Percentiles rank a stretch among this genome's conserved stretches.
phyloP scores from a whole-genome alignment of 2,797 vertebrate species.

The Cossypha dichroa region DNA sequence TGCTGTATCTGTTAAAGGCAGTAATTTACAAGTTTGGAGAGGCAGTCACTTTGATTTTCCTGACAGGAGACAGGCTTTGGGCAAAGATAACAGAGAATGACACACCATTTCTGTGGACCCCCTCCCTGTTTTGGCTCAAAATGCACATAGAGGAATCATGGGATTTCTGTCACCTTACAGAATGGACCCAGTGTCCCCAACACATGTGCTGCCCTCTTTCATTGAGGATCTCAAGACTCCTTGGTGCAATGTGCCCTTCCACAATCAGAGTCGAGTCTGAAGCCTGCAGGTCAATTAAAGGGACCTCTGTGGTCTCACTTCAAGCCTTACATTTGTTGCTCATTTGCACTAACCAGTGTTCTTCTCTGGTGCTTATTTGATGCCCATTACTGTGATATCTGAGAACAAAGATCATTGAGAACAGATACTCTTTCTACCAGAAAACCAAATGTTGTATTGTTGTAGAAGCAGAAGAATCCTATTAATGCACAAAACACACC shows the following conservation, averaged over 20 bases:
- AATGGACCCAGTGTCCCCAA: background rate
- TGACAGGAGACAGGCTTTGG: background rate
- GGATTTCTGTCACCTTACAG: background rate
- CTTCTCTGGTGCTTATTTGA: conserved; percentile 40
- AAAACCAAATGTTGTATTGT: background rate
- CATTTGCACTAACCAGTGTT: conserved; percentile 22
- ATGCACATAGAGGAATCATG: background rate
- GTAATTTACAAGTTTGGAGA: background rate
- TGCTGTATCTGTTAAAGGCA: background rate
- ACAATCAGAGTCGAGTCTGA: background rate
- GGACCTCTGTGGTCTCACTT: background rate
- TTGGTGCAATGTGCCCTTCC: background rate
- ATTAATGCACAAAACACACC: conserved; percentile 15
- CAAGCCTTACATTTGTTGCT: conserved; percentile 51
- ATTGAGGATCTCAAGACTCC: background rate
- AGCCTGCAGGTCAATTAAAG: background rate
- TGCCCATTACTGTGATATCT: conserved; percentile 39
- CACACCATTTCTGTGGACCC: accelerated
- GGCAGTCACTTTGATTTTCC: background rate
- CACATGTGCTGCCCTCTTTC: background rate
- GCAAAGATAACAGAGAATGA: background rate
- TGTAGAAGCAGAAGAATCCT: conserved; percentile 42
- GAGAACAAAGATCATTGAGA: conserved; percentile 52
- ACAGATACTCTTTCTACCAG: conserved; percentile 26
- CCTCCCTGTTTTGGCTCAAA: background rate